These are phyloP conservation scores for Scytalopus superciliaris DNA, from an alignment of 2,113 vertebrate species.

Conservation along the genomic window DNA sequence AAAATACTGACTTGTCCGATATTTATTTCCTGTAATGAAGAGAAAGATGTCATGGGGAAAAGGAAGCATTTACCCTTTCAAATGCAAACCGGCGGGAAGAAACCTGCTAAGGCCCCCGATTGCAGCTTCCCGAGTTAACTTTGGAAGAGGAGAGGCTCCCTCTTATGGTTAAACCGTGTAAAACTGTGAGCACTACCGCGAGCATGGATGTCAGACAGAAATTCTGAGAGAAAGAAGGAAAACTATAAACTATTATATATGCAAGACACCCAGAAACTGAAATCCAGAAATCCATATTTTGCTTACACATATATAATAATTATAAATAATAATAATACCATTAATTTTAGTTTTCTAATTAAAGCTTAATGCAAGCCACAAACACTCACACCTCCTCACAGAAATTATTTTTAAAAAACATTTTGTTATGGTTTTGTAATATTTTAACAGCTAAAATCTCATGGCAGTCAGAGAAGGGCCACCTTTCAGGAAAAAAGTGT, in stretches of 20 bases:
- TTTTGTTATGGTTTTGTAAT: neutral
- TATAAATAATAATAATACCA: neutral
- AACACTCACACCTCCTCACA: neutral
- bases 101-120: neutral
- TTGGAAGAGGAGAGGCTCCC: conserved; percentile 39
- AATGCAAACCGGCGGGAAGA: neutral
- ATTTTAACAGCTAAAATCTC: neutral
- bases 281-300: neutral
- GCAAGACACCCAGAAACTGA: neutral
- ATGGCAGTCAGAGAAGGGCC: neutral
- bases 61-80: neutral
- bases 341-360: neutral
- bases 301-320: neutral
- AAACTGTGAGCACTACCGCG: neutral
- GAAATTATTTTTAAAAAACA: neutral
- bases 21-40: neutral
- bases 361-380: neutral
- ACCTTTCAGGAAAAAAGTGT: neutral
- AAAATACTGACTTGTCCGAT: neutral
- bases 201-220: neutral
- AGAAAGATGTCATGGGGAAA: neutral
- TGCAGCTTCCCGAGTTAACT: neutral
- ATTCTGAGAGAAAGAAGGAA: neutral
- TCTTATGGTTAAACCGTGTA: conserved; percentile 9
- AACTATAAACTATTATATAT: neutral